phyloP scores from a whole-genome alignment of 2,113 vertebrate genomes.

The Hypanus sabinus region DNA sequence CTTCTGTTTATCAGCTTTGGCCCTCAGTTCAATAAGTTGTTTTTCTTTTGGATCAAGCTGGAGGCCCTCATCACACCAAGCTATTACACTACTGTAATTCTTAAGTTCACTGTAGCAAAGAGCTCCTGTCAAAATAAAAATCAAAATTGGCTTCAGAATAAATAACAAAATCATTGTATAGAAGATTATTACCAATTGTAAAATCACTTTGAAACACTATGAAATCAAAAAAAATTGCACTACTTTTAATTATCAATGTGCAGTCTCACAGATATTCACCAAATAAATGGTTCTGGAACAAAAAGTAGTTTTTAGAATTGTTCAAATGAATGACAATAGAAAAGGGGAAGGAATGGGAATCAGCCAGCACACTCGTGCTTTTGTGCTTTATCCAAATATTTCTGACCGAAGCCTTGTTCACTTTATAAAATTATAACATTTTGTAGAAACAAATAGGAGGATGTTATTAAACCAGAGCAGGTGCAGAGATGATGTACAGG shows the following conservation, averaged over 20 bases:
- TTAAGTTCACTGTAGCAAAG: conserved; percentile 78
- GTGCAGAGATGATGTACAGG: no score
- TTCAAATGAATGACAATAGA: not conserved
- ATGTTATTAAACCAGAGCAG: no score
- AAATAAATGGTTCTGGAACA: not conserved
- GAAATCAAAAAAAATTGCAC: not conserved
- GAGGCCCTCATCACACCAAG: conserved; percentile 87
- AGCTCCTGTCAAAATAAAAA: conserved; percentile 59
- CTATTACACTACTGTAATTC: conserved; percentile 67
- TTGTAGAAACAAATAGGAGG: not conserved
- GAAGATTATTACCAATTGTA: not conserved
- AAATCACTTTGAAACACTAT: not conserved
- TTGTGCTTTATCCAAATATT: not conserved
- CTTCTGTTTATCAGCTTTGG: conserved; percentile 76
- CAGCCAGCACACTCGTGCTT: not conserved
- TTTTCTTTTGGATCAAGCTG: conserved; percentile 66
- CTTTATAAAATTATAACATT: not conserved
- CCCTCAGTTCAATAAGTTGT: conserved; percentile 73
- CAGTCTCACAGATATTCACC: not conserved
- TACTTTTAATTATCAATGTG: not conserved
- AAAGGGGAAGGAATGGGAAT: not conserved
- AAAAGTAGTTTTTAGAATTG: not conserved
- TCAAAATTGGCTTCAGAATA: not conserved
- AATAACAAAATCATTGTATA: not conserved
- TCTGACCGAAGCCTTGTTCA: no score